Conservation (phyloP, 2,113 vertebrate genomes). For the Prunella himalayana region DNA sequence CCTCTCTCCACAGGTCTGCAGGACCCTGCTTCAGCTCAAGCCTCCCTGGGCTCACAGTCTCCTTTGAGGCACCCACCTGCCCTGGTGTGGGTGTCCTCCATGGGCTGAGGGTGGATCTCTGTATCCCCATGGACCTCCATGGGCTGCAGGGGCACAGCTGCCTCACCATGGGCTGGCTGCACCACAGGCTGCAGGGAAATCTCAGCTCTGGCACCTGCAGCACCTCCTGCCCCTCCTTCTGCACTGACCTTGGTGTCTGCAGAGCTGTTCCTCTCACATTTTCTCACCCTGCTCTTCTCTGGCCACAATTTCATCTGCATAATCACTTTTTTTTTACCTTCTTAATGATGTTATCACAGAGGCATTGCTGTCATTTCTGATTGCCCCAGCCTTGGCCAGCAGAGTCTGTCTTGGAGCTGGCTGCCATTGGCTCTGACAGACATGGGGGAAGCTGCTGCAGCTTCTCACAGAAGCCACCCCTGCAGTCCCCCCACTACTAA, state of each 20-base stretch:
- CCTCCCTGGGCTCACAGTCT: not conserved
- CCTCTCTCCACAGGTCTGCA: not conserved
- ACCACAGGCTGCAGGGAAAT: not conserved
- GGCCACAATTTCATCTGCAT: not conserved
- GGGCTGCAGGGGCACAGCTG: not conserved
- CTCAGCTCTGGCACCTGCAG: not conserved
- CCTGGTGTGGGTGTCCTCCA: not conserved
- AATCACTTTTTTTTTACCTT: too few relatives aligned
- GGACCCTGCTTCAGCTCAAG: not conserved
- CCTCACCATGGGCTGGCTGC: not conserved
- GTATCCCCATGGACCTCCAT: not conserved
- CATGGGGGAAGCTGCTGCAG: not conserved
- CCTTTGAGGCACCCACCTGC: not conserved
- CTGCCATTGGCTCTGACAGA: rapidly evolving
- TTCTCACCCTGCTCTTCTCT: not conserved
- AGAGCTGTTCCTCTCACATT: rapidly evolving
- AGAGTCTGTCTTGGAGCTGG: rapidly evolving
- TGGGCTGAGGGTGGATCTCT: not conserved
- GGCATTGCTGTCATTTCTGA: not conserved
- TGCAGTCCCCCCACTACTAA: rapidly evolving
- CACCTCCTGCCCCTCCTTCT: not conserved
- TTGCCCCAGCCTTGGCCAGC: not conserved
- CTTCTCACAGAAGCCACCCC: not conserved
- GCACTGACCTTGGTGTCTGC: not conserved
- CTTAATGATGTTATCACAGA: not conserved